phyloP scores from a whole-genome alignment of 2,113 vertebrate species.

The Carlito syrichta region DNA sequence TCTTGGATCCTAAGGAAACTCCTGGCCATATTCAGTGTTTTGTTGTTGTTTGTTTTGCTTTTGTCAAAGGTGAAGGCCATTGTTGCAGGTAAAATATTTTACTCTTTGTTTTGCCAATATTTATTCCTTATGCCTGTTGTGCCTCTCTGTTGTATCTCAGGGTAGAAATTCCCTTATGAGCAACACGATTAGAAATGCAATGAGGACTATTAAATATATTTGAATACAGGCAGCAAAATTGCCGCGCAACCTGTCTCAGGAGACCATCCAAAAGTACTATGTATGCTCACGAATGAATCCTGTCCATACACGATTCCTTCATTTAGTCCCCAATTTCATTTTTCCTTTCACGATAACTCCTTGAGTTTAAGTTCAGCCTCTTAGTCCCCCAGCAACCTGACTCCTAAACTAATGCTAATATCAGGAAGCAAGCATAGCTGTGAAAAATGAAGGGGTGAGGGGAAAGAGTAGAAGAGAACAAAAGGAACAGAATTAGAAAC shows the following conservation, averaged over 20 bases:
- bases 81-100: conserved; percentile 38
- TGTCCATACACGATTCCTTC: not conserved
- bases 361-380: not conserved
- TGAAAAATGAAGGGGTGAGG: not conserved
- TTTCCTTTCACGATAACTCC: not conserved
- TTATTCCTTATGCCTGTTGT: conserved; percentile 34
- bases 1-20: conserved; percentile 29
- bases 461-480: not conserved
- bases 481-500: not conserved
- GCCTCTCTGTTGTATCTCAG: conserved; percentile 44
- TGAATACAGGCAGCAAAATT: conserved; percentile 46
- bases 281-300: not conserved
- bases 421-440: not conserved
- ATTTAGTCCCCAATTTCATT: not conserved
- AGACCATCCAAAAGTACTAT: conserved; percentile 5
- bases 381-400: not conserved
- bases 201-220: conserved; percentile 44
- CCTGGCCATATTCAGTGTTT: not conserved
- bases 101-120: conserved; percentile 47
- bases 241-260: conserved; percentile 16
- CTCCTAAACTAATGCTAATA: not conserved
- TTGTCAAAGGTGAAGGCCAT: conserved; percentile 29
- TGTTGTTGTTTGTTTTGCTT: conserved; percentile 12
- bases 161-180: conserved; percentile 61
- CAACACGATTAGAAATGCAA: conserved; percentile 61